Conservation (phyloP, 2,797 vertebrate species). For the Saxicola maurus region DNA sequence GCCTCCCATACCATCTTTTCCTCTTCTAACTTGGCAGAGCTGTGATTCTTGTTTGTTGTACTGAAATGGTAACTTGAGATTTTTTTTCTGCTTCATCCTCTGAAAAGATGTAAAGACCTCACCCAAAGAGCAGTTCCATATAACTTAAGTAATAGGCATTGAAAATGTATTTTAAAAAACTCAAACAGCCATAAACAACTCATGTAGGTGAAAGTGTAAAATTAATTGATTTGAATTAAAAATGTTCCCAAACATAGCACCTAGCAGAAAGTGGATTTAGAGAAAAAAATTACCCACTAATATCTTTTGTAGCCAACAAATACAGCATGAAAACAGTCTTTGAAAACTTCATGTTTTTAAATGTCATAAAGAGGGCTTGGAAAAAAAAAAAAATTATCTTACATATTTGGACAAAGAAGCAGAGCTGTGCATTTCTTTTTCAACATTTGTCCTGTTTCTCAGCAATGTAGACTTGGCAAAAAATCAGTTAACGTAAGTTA, state of each 20-base stretch:
- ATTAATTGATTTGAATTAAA: neutral
- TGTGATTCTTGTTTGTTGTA: neutral
- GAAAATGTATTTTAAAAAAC: neutral
- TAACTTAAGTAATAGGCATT: neutral
- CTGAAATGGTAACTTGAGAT: neutral
- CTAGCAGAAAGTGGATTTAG: neutral
- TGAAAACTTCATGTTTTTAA: neutral
- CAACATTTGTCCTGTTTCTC: conserved; percentile 32
- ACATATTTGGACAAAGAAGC: neutral
- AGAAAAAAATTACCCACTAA: neutral
- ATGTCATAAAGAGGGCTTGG: neutral
- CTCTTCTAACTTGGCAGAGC: neutral
- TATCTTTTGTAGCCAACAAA: neutral
- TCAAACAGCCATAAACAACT: neutral
- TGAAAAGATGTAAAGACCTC: neutral
- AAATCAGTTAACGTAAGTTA: conserved; percentile 21
- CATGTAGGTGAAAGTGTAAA: neutral
- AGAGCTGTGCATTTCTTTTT: conserved; percentile 17
- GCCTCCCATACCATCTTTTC: neutral
- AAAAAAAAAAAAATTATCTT: neutral
- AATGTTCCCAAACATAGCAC: neutral
- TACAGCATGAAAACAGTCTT: neutral
- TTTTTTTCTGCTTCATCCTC: neutral
- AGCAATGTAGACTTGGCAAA: conserved; percentile 29
- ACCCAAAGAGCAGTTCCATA: neutral